phyloP scores from a whole-genome alignment of 2,113 vertebrate genomes.

The Onychostoma macrolepis region DNA sequence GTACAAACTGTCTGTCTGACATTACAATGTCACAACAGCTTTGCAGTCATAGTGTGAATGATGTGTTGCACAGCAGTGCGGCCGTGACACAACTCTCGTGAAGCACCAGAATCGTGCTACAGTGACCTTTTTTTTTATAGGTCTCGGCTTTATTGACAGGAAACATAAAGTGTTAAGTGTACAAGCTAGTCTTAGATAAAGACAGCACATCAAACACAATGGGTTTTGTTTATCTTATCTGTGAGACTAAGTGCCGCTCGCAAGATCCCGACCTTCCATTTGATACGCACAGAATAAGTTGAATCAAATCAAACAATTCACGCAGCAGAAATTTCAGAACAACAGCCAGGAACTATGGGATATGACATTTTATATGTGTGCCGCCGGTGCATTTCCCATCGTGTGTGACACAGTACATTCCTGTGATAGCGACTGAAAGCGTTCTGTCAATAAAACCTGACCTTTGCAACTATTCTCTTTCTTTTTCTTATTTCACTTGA shows the following conservation, averaged over 20 bases:
- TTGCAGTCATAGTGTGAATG: neutral
- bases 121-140: conserved; percentile 48
- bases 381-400: conserved; percentile 22
- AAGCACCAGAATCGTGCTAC: neutral
- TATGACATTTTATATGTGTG: conserved; percentile 24
- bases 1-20: too few species aligned
- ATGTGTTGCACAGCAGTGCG: conserved; percentile 6
- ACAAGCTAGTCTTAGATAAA: conserved; percentile 35
- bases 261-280: conserved; percentile 41
- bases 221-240: conserved; percentile 45
- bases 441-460: conserved; percentile 59
- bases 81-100: neutral
- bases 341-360: neutral
- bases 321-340: conserved; percentile 17
- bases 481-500: conserved; percentile 25
- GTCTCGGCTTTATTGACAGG: conserved; percentile 42
- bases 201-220: conserved; percentile 35
- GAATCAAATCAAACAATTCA: conserved; percentile 42
- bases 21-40: too few species aligned
- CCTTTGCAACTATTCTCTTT: conserved; percentile 56
- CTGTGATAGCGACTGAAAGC: conserved; percentile 44
- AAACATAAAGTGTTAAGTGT: conserved; percentile 48
- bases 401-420: conserved; percentile 41
- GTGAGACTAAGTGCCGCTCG: conserved; percentile 27
- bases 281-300: neutral